A percentile compares a stretch with the other conserved stretches of the same genome.
Conservation (phyloP, 2,113 vertebrate genomes). For the Rhineura floridana region DNA sequence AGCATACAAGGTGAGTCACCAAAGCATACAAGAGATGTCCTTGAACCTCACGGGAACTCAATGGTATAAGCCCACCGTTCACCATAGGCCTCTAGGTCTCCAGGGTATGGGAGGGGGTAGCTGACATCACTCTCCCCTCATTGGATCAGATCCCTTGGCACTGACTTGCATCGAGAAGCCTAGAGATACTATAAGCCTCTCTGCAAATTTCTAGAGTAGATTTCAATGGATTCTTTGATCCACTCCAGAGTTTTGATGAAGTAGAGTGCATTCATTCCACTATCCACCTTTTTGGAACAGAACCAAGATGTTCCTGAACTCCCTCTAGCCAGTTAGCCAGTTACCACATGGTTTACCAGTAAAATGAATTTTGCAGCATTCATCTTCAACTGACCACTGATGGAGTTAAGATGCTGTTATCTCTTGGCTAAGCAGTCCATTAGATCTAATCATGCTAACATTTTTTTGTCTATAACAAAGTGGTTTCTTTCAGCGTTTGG, state of each 20-base stretch:
- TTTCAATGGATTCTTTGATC: not conserved
- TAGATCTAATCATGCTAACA: not conserved
- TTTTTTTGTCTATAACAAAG: not conserved
- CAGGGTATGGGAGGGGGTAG: not conserved
- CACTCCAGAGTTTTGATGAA: not conserved
- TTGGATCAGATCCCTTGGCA: not conserved
- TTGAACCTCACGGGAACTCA: not conserved
- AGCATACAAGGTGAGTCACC: not conserved
- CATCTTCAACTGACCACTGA: no score
- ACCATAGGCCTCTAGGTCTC: no score
- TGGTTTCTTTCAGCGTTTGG: no score
- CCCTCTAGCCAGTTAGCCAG: not conserved
- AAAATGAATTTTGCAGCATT: not conserved
- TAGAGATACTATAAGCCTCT: not conserved
- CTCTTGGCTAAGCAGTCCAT: not conserved
- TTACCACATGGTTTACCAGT: not conserved
- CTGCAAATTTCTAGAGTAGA: not conserved
- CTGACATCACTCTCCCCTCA: not conserved
- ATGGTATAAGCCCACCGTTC: no score
- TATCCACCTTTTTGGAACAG: no score
- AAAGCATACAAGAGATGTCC: not conserved
- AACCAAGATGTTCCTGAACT: not conserved
- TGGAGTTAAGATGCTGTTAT: not conserved
- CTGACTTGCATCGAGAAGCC: not conserved
- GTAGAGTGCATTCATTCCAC: not conserved